phyloP scores from a whole-genome alignment of 30 jellyfish, hydroid and myxozoan species.

The Aurelia aurita complex sp. Pacific region DNA sequence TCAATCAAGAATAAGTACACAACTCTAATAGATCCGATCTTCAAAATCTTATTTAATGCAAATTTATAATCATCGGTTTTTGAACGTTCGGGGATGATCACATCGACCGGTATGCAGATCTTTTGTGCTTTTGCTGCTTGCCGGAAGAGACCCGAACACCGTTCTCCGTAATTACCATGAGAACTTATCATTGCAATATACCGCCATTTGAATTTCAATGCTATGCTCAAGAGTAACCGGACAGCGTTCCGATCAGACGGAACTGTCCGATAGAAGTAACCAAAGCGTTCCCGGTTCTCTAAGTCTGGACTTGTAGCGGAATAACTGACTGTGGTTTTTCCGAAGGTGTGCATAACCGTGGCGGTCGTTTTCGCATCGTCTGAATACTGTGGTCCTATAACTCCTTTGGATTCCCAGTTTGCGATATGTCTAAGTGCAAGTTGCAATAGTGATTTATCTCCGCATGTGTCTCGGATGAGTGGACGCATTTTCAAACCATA shows the following conservation, averaged over 20 bases:
- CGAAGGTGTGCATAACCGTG: constrained; percentile 63
- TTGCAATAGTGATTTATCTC: constrained; percentile 52
- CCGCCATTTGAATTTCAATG: constrained; percentile 65
- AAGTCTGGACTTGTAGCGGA: constrained; percentile 73
- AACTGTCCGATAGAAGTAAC: constrained; percentile 71
- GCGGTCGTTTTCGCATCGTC: constrained; percentile 74
- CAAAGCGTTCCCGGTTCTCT: constrained; percentile 42
- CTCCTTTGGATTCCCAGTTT: constrained; percentile 31
- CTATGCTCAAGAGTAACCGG: constrained; percentile 60
- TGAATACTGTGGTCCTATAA: constrained; percentile 76
- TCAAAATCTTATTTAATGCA: constrained; percentile 16
- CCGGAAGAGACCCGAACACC: constrained; percentile 44
- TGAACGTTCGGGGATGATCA: constrained; percentile 32
- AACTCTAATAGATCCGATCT: constrained; percentile 15
- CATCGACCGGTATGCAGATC: constrained; percentile 62
- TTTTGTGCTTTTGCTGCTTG: constrained; percentile 32
- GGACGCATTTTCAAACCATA: constrained; percentile 53
- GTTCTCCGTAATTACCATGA: constrained; percentile 60
- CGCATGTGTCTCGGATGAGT: constrained; percentile 70
- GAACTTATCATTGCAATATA: constrained; percentile 69
- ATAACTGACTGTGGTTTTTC: constrained; percentile 53
- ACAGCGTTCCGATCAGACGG: constrained; percentile 65
- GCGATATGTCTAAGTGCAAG: constrained; percentile 20
- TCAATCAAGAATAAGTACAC: constrained; percentile 61
- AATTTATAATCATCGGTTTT: background rate